Conservation (phyloP, 2,113 vertebrate species). For the Paramormyrops kingsleyae region DNA sequence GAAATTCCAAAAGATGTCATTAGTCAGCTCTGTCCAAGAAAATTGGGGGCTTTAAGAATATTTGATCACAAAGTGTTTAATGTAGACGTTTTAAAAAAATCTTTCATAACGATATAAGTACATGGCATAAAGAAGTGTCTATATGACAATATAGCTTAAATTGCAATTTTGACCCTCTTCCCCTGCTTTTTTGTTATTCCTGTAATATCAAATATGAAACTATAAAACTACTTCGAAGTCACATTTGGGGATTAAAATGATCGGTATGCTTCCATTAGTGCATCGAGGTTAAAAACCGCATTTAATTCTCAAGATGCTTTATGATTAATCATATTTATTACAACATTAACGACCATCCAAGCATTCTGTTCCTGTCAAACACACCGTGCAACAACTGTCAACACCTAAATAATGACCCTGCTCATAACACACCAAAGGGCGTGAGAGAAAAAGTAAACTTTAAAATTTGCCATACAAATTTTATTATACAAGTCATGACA, state of each 20-base stretch:
- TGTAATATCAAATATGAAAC: neutral
- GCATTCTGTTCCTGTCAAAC: neutral
- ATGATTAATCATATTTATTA: neutral
- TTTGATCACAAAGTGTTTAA: neutral
- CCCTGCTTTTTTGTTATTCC: neutral
- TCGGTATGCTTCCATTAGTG: neutral
- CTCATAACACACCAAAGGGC: neutral
- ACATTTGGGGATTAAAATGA: neutral
- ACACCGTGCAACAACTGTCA: neutral
- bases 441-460: conserved; percentile 1
- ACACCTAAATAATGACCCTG: neutral
- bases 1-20: neutral
- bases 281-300: neutral
- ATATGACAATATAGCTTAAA: neutral
- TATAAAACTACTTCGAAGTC: neutral
- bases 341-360: neutral
- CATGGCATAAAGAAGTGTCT: neutral
- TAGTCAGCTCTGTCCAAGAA: neutral
- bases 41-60: neutral
- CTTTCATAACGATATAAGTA: neutral
- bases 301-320: neutral
- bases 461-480: conserved; percentile 46
- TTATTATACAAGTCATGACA: conserved; percentile 47
- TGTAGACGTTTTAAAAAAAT: neutral
- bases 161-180: neutral